phyloP scores from a whole-genome alignment of 2,797 vertebrate genomes.

The Crypturellus tataupa region DNA sequence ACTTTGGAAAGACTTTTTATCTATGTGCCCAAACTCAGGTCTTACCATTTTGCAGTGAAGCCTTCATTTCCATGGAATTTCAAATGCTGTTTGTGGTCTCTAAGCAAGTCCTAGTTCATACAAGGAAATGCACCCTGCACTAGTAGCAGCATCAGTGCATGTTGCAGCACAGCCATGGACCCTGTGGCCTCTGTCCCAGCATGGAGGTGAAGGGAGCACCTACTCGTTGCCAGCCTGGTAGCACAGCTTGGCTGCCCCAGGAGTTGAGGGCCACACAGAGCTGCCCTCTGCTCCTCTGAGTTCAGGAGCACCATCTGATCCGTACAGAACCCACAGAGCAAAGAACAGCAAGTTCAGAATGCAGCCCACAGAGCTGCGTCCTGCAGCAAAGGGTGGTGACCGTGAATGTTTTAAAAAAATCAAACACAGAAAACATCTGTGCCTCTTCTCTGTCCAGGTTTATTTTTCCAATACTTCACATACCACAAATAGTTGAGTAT shows the following conservation, averaged over 20 bases:
- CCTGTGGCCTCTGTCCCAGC: background rate
- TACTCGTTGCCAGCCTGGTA: background rate
- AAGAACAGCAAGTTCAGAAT: background rate
- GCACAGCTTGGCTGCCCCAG: background rate
- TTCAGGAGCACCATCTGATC: background rate
- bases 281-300: background rate
- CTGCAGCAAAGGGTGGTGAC: conserved; percentile 7
- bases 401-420: background rate
- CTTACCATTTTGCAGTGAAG: background rate
- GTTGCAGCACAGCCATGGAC: background rate
- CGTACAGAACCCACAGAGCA: background rate
- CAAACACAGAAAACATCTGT: conserved; percentile 75
- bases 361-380: background rate
- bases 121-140: background rate
- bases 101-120: background rate
- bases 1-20: background rate
- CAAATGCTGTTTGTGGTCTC: background rate
- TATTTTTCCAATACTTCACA: conserved; percentile 80
- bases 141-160: background rate
- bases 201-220: background rate
- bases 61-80: background rate
- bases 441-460: conserved; percentile 59
- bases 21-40: background rate
- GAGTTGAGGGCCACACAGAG: background rate
- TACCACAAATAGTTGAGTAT: conserved; percentile 70